Evolutionary conservation across 2,888 invertebrate species (phyloP), one percentile per base, ranked within the genome.

Genomic region (Dromius quadrimaculatus): DNA sequence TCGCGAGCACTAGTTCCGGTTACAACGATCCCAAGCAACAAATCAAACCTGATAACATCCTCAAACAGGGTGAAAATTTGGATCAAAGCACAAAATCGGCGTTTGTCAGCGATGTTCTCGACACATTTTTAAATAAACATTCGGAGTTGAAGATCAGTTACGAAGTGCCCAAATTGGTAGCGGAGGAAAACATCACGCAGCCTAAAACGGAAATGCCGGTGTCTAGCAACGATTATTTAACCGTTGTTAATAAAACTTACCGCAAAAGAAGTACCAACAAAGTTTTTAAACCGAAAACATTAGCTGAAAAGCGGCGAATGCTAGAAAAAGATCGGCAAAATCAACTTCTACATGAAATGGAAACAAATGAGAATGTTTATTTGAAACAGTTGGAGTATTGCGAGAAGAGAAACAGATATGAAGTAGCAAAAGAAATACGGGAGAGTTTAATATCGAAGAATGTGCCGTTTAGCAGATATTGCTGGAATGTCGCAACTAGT

Each of bases 231-330:
- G 61, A 64, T 15, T 64, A 69, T 28, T 32, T 64, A 72, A 50
- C 23, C 23, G 47, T 32, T 11, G 34, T 34, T 36, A 65, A 41
- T 15, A 23, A 71, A 57, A 17, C 13, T 36, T 19, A 8, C 9
- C 22, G 17, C 19, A 75, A 63, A 32, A 68, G 70, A 6, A n/a
- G 13, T 2, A 72, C 59, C 8, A 80, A 79, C 11, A 79, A 79
- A 34, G 72, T 79, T 8, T 78, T 80, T 17, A 83, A 84, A 70
- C 79, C 86, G 1, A 83, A 86, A 72, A 87, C 87, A 0, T 81
- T 87, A 1, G 87, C 86, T 0, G 86, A 87, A 74, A 84, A 86
- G 68, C 79, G 86, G 5, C 78, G 78, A 59, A 80, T 85, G 71
- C 74, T 86, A 36, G 83, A 84, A 73, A 75, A 78, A n/a, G 47